These are phyloP conservation scores for Neopelma chrysocephalum DNA, from an alignment of 2,797 vertebrate species.

Conservation along the genomic window DNA sequence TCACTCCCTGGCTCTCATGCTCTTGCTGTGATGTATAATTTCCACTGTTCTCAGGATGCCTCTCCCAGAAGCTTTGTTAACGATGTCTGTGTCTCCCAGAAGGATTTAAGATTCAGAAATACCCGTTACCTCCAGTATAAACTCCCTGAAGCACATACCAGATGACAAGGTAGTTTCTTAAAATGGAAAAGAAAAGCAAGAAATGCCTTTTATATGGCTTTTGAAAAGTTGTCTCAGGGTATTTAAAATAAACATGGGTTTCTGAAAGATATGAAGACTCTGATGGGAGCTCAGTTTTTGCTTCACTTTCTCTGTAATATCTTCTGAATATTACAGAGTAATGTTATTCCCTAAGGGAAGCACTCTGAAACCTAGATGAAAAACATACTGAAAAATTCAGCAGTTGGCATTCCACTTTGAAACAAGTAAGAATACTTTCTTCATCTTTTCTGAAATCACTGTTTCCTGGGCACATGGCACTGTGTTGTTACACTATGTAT, in stretches of 20 bases:
- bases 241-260: not conserved
- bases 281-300: not conserved
- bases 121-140: not conserved
- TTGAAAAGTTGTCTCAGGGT: not conserved
- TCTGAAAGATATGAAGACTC: not conserved
- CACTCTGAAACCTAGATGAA: not conserved
- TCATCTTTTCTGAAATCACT: not conserved
- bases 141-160: not conserved
- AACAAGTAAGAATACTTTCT: not conserved
- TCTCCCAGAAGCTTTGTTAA: not conserved
- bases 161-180: not conserved
- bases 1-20: not conserved
- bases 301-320: not conserved
- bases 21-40: not conserved
- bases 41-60: not conserved
- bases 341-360: not conserved
- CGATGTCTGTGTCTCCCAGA: not conserved
- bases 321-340: not conserved
- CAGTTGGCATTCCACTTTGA: not conserved
- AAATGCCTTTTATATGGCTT: not conserved
- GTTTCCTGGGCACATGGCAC: not conserved
- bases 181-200: not conserved
- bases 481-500: not conserved
- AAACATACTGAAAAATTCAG: slow-evolving; percentile 15
- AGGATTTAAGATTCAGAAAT: not conserved